A percentile compares a stretch with the other conserved stretches of the same genome.
Conservation (phyloP, 2,797 vertebrate genomes). For the Oceanodroma leucorhoa region DNA sequence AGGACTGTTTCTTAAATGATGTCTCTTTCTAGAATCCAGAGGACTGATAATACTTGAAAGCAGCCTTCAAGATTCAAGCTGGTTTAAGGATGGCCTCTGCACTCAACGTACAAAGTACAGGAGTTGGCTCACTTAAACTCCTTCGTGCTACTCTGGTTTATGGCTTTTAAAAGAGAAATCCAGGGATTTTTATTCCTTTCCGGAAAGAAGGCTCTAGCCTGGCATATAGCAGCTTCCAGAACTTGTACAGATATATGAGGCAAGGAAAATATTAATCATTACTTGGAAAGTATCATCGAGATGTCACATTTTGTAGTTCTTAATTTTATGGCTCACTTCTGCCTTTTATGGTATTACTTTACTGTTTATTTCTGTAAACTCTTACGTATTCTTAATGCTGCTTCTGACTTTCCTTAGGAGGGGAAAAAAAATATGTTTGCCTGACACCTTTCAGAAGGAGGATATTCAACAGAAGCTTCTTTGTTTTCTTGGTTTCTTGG, state of each 20-base stretch:
- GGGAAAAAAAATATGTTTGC: neutral
- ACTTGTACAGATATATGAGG: neutral
- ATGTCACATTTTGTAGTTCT: slow-evolving; percentile 17
- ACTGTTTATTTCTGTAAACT: slow-evolving; percentile 33
- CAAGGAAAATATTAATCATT: slow-evolving; percentile 28
- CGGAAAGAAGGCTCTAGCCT: neutral
- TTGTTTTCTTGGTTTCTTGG: neutral
- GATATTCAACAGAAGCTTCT: neutral
- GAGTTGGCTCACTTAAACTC: neutral
- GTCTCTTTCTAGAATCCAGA: neutral
- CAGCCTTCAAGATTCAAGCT: neutral
- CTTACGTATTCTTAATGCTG: neutral
- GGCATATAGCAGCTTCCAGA: neutral
- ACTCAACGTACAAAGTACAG: neutral
- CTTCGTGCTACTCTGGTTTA: neutral
- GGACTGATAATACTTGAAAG: neutral
- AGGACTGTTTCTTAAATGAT: neutral
- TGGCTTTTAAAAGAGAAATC: neutral
- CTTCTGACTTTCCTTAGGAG: neutral
- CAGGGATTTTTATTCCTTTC: neutral
- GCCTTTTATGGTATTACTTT: slow-evolving; percentile 27
- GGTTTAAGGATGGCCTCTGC: neutral
- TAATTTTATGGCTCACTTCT: slow-evolving; percentile 34
- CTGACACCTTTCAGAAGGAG: slow-evolving; percentile 10
- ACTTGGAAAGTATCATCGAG: neutral